A percentile compares a stretch with the other conserved stretches of the same genome.
Conservation (phyloP, 92 coral and sea anemone genomes). For the Desmophyllum pertusum region DNA sequence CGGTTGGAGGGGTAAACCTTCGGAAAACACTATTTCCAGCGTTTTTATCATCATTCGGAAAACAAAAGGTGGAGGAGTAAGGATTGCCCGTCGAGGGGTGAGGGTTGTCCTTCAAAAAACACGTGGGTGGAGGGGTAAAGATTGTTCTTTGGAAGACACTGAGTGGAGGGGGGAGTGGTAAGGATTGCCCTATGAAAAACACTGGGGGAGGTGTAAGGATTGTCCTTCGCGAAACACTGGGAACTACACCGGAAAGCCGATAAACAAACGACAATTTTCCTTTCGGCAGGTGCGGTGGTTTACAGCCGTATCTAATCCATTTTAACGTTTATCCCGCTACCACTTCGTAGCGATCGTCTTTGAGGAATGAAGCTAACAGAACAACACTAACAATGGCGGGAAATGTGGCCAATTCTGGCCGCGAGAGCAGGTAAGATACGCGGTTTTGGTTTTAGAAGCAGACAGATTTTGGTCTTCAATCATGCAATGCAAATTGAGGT, state of each 20-base stretch:
- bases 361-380: neutral
- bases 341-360: neutral
- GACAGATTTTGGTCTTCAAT: neutral
- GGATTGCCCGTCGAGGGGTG: no score
- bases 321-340: neutral
- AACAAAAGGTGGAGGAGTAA: no score
- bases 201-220: slow-evolving; percentile 15
- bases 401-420: neutral
- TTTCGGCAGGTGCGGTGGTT: slow-evolving; percentile 12
- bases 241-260: neutral
- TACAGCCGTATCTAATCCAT: neutral
- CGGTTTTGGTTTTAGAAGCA: neutral
- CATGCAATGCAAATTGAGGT: neutral
- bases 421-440: neutral
- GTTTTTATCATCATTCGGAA: no score
- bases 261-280: slow-evolving; percentile 7
- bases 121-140: slow-evolving; percentile 19
- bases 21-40: no score
- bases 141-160: neutral
- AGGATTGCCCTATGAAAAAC: no score
- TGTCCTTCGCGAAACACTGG: neutral
- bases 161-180: no score
- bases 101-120: no score
- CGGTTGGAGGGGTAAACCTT: no score
- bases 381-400: slow-evolving; percentile 4